phyloP scores from a whole-genome alignment of 2,888 invertebrate species.

The Melikaiella ostensackeni region DNA sequence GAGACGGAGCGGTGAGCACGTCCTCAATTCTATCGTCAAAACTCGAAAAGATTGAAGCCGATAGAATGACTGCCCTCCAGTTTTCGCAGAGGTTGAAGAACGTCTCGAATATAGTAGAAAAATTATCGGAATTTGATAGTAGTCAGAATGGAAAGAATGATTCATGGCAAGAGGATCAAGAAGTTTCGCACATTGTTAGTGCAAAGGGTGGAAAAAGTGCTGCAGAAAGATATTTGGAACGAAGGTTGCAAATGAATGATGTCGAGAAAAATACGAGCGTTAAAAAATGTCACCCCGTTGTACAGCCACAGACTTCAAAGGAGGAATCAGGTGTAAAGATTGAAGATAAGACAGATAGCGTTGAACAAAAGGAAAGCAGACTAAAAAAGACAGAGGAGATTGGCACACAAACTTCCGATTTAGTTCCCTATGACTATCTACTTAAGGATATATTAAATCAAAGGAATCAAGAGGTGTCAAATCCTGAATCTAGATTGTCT shows the following conservation, averaged over 20 bases:
- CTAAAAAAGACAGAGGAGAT: conserved; percentile 60
- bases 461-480: conserved; percentile 53
- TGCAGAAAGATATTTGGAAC: conserved; percentile 58
- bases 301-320: background rate
- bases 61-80: conserved; percentile 59
- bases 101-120: conserved; percentile 43
- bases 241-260: conserved; percentile 42
- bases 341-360: conserved; percentile 24
- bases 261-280: conserved; percentile 10
- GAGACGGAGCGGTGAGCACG: conserved; percentile 50
- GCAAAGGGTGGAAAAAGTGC: conserved; percentile 75
- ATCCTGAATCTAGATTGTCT: conserved; percentile 68
- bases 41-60: conserved; percentile 65
- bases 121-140: conserved; percentile 41
- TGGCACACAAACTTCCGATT: conserved; percentile 84
- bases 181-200: conserved; percentile 73
- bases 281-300: conserved; percentile 16
- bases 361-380: conserved; percentile 32
- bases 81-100: conserved; percentile 43
- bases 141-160: conserved; percentile 71
- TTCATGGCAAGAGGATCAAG: conserved; percentile 74
- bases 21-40: conserved; percentile 61
- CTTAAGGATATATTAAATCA: conserved; percentile 81
- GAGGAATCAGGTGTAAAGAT: conserved; percentile 12
- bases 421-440: conserved; percentile 87